These are phyloP conservation scores for Zoanthus gigantus DNA, from an alignment of 92 coral and sea anemone genomes.

Conservation along the genomic window DNA sequence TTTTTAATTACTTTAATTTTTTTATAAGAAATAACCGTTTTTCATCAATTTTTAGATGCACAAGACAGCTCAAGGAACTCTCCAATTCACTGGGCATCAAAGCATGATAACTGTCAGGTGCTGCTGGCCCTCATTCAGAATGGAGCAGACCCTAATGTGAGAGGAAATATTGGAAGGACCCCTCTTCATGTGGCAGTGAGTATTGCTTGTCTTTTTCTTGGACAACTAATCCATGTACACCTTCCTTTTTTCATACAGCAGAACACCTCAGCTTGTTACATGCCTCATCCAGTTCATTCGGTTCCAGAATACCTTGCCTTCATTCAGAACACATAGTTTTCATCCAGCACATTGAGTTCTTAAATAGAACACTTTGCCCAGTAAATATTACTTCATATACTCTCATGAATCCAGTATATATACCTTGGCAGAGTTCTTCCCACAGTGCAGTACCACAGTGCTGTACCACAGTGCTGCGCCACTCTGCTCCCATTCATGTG, in stretches of 20 bases:
- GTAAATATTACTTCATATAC: too few species aligned
- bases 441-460: too few species aligned
- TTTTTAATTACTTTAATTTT: neutral
- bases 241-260: neutral
- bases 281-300: neutral
- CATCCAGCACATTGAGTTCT: too few species aligned
- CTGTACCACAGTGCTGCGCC: too few species aligned
- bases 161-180: slow-evolving; percentile 84
- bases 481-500: too few species aligned
- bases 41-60: slow-evolving; percentile 56
- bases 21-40: neutral
- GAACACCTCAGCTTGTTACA: neutral
- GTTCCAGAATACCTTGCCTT: neutral
- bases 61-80: slow-evolving; percentile 79
- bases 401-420: too few species aligned
- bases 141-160: slow-evolving; percentile 92
- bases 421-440: too few species aligned
- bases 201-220: neutral
- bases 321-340: too few species aligned
- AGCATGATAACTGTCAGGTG: slow-evolving; percentile 77
- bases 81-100: slow-evolving; percentile 91
- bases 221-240: neutral
- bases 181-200: slow-evolving; percentile 95
- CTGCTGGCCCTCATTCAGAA: slow-evolving; percentile 84
- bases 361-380: too few species aligned